Base-by-base conservation (phyloP, 2,113 vertebrate species). In the Peromyscus californicus region DNA sequence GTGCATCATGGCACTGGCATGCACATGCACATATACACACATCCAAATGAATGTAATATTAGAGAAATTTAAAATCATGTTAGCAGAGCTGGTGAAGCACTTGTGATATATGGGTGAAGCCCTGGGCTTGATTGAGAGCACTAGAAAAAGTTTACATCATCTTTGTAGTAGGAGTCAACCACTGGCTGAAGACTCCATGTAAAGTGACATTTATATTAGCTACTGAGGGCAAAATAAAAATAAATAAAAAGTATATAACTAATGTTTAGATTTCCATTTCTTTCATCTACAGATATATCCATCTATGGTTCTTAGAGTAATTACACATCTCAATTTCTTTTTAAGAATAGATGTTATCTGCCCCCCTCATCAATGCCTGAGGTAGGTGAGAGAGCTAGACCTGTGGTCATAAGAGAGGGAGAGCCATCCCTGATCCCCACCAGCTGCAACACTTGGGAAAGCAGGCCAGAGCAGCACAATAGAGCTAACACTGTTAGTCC, bases 131-230 rank as follows among this genome's bases (percentile, higher is more conserved):
- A 24, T 63, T 45, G 24, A 75, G 42, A 79, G 31, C 74, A 48
- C 21, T 63, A 90, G 57, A 48, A 90, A 89, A 59, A 39, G 48
- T 42, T 75, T 42, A 59, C 36, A 75, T 48, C 59, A 89, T 59
- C 59, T 89, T 74, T 17, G 4, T 86, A 69, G 63, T 94, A 96
- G 72, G n/a, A 95, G 17, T 42, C 74, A 97, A 96, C 36, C 36
- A 91, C n/a, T 22, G 24, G 6, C n/a, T 92, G 36, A 51, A 91
- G 61, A 86, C 36, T 95, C 16, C 84, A 82, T 15, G 82, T 94
- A 42, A 19, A 63, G 12, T 91, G 83, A n/a, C 70, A 65, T 93
- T 92, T 96, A 94, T 57, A 65, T 80, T 83, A 94, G 51, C 72
- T 95, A 8, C 74, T 70, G 67, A 83, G 74, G 72, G 90, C 61